phyloP scores from a whole-genome alignment of 2,888 invertebrate species.

The Eilema sororculum region DNA sequence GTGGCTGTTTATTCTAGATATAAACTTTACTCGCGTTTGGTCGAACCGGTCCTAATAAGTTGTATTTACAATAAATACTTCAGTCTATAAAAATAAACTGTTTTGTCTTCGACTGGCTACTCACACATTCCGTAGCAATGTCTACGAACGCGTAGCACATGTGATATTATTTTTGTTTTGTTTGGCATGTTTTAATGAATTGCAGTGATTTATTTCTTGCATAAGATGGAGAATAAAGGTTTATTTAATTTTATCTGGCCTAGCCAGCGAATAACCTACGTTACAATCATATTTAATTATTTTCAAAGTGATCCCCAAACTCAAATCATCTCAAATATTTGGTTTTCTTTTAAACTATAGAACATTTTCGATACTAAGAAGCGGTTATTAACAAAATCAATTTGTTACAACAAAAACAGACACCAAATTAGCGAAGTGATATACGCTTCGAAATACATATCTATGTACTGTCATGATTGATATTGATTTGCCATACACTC shows the following conservation, averaged over 20 bases:
- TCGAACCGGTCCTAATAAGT: too few relatives aligned
- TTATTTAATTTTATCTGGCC: too few relatives aligned
- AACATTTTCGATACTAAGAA: not conserved
- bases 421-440: not conserved
- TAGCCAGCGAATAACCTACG: too few relatives aligned
- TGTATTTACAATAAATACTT: not conserved
- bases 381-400: not conserved
- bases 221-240: too few relatives aligned
- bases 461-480: not conserved
- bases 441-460: not conserved
- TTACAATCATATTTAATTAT: too few relatives aligned
- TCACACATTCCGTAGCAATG: conserved; percentile 53
- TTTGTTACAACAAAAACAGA: not conserved
- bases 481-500: too few relatives aligned
- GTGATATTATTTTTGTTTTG: conserved; percentile 21
- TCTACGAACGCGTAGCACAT: conserved; percentile 61
- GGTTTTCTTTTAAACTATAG: too few relatives aligned
- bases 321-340: too few relatives aligned
- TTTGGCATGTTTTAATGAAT: not conserved
- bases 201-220: not conserved
- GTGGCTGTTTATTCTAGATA: too few relatives aligned
- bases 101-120: conserved; percentile 12
- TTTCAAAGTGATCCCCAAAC: too few relatives aligned
- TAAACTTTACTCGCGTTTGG: too few relatives aligned
- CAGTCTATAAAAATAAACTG: not conserved